Evolutionary conservation across 2,888 invertebrate species (phyloP), one percentile per base, ranked within the genome.

Genomic region (Hypomecis punctinalis): DNA sequence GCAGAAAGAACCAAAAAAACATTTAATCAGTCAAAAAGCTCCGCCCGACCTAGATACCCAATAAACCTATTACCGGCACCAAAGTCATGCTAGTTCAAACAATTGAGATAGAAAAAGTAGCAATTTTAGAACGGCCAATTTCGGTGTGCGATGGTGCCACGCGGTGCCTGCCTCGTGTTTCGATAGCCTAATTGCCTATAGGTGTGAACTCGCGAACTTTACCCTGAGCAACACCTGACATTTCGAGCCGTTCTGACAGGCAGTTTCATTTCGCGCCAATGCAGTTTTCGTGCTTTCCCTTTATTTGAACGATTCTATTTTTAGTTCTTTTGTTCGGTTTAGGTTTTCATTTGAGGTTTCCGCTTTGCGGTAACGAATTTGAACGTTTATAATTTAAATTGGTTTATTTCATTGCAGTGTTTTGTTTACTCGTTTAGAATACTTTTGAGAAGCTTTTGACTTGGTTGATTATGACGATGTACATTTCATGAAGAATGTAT

Each of bases 111-210:
- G 67, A 71, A 71, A 72, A 68, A 73, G 69, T 37, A 48, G 67
- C 67, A 70, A 67, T 67, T 66, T 71, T 58, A 61, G 64, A 64
- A 60, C 61, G 60, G 52, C 52, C 63, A 70, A 70, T 70, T 67
- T 58, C 40, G 69, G 70, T 68, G 71, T 68, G 67, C 72, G 63
- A 69, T 63, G 71, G 78, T 69, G 71, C 74, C 61, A 54, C 52
- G 35, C 64, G 61, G 85, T 81, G 60, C 83, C 82, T 64, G 76
- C 81, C 67, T 45, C 43, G 58, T 61, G 58, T 46, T 39, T 63
- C 69, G 67, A 71, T 72, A 63, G 67, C 69, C 73, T 84, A 80
- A 83, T 81, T 79, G 76, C 76, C 53, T 74, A 68, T 73, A 82
- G 78, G 84, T 84, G 85, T 82, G 76, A 84, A 74, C 71, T 74